phyloP scores from a whole-genome alignment of 2,797 vertebrate species.

The Erethizon dorsatum region DNA sequence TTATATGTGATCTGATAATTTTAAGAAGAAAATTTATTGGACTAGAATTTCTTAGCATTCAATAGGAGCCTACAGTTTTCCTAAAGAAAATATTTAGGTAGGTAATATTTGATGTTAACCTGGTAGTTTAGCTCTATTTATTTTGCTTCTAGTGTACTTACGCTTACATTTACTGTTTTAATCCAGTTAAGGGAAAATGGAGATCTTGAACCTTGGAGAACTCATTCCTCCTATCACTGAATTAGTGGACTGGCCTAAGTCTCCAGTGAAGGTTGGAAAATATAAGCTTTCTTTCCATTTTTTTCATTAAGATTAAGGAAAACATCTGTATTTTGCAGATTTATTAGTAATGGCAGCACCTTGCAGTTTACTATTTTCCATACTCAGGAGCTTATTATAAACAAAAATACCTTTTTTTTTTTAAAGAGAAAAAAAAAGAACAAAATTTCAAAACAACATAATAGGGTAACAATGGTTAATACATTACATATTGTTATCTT shows the following conservation, averaged over 20 bases:
- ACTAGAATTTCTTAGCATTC: conserved; percentile 30
- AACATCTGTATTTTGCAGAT: conserved; percentile 55
- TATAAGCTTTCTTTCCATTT: conserved; percentile 54
- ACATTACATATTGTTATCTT: too few relatives aligned
- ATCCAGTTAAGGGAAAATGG: conserved; percentile 63
- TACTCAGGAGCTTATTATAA: conserved; percentile 82
- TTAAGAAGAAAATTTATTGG: conserved; percentile 29
- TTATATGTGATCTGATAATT: neutral
- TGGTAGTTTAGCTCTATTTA: neutral
- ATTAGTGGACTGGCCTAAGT: neutral
- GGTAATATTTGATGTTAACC: neutral
- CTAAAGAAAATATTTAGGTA: conserved; percentile 14
- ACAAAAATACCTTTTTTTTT: too few relatives aligned
- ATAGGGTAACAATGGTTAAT: too few relatives aligned
- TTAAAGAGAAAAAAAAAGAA: too few relatives aligned
- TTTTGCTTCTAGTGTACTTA: conserved; percentile 32
- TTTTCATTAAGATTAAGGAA: conserved; percentile 70
- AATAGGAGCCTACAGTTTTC: neutral
- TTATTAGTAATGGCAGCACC: conserved; percentile 51
- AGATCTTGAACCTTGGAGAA: conserved; percentile 8
- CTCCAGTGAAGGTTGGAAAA: conserved; percentile 18
- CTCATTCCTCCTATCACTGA: conserved; percentile 23
- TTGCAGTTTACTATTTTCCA: conserved; percentile 59
- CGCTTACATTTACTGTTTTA: conserved; percentile 45
- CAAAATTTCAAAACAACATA: too few relatives aligned